Evolutionary conservation across 2,888 invertebrate genomes (phyloP).

Genomic region (Orthonevra nobilis): DNA sequence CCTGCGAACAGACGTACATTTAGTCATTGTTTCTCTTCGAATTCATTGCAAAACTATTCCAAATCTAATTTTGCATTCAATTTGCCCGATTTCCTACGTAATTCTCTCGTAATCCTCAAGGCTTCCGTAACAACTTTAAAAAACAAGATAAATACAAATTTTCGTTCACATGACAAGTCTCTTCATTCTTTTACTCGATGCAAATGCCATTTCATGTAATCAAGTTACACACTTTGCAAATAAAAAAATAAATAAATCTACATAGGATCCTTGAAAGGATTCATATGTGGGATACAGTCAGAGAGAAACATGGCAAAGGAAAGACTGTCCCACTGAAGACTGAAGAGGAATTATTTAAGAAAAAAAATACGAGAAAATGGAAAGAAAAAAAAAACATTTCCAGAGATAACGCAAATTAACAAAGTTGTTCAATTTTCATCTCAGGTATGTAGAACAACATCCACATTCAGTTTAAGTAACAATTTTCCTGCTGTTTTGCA

Average conservation of each 20-base stretch:
- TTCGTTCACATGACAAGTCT: slow-evolving; percentile 47
- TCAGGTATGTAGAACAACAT: slow-evolving; percentile 65
- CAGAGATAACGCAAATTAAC: slow-evolving; percentile 50
- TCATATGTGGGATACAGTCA: not conserved
- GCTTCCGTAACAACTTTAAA: slow-evolving; percentile 32
- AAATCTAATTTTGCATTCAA: slow-evolving; percentile 25
- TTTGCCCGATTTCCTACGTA: slow-evolving; percentile 2
- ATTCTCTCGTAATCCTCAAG: slow-evolving; percentile 40
- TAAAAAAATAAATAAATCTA: slow-evolving; percentile 1
- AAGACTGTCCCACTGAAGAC: slow-evolving; percentile 46
- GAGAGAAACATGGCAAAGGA: slow-evolving; percentile 22
- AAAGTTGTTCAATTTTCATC: slow-evolving; percentile 63
- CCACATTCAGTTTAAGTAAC: slow-evolving; percentile 19
- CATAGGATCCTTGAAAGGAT: slow-evolving; percentile 37
- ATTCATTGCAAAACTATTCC: slow-evolving; percentile 14
- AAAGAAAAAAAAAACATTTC: no score
- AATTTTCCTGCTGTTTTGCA: slow-evolving; percentile 51
- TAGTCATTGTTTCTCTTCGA: slow-evolving; percentile 81
- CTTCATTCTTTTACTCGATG: slow-evolving; percentile 28
- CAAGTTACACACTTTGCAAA: slow-evolving; percentile 20
- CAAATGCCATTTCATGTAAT: slow-evolving; percentile 53
- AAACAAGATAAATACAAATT: slow-evolving; percentile 15
- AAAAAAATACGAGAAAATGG: slow-evolving; percentile 34
- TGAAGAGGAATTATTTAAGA: slow-evolving; percentile 46
- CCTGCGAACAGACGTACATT: slow-evolving; percentile 92